These are phyloP conservation scores for Periophthalmus magnuspinnatus DNA, from an alignment of 2,797 vertebrate species.

Conservation along the genomic window DNA sequence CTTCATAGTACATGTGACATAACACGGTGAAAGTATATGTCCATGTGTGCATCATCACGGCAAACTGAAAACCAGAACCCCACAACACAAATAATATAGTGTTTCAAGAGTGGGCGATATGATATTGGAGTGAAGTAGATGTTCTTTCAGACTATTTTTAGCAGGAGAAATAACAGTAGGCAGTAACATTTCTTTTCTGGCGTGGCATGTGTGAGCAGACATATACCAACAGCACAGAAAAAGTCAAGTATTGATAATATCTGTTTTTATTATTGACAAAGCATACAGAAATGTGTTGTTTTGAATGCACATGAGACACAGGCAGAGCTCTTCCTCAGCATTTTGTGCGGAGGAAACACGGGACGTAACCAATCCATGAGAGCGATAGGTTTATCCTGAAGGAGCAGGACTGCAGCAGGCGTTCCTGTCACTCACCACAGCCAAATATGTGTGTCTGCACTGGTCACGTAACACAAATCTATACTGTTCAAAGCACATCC, in stretches of 20 bases:
- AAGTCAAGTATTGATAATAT: slow-evolving; percentile 30
- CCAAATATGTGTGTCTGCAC: slow-evolving; percentile 63
- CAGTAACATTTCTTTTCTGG: no score
- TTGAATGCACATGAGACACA: slow-evolving; percentile 35
- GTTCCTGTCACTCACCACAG: slow-evolving; percentile 70
- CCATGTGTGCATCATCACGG: neutral
- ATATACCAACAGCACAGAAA: neutral
- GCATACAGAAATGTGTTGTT: slow-evolving; percentile 50
- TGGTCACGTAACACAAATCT: slow-evolving; percentile 10
- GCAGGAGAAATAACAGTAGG: no score
- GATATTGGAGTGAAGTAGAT: no score
- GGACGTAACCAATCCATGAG: slow-evolving; percentile 59
- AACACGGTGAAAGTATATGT: neutral
- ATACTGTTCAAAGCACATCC: neutral
- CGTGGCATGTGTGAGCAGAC: no score
- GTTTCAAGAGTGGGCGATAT: no score
- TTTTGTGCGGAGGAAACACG: slow-evolving; percentile 36
- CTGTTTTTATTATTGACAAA: slow-evolving; percentile 66
- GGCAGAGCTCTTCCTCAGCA: slow-evolving; percentile 25
- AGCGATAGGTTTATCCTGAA: slow-evolving; percentile 57
- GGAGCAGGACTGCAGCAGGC: slow-evolving; percentile 68
- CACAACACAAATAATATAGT: neutral
- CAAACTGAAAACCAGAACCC: neutral
- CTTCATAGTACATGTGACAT: neutral
- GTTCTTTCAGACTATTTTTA: no score